A percentile compares a stretch with the other conserved stretches of the same genome.
Evolutionary conservation across 2,888 invertebrate genomes (phyloP).

Genomic region (Hirtodrosophila trivittata): DNA sequence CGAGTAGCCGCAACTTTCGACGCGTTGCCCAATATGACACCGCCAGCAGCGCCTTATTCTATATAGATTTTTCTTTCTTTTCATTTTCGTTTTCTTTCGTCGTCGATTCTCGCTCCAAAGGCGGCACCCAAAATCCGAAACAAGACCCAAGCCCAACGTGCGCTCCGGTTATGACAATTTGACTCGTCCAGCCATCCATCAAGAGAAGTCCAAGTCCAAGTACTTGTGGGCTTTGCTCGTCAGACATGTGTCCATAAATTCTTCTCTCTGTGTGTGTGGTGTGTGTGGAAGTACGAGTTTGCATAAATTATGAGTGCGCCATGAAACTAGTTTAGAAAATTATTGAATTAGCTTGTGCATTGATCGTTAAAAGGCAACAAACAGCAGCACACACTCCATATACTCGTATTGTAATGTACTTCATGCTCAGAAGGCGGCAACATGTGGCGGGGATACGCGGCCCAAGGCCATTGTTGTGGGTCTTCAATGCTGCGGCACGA

Average conservation of each 20-base stretch:
- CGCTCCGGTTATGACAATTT: slow-evolving; percentile 32
- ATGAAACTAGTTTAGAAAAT: slow-evolving; percentile 68
- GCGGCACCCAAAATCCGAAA: slow-evolving; percentile 34
- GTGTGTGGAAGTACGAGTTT: slow-evolving; percentile 7
- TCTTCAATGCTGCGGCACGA: slow-evolving; percentile 1
- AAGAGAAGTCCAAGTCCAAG: slow-evolving; percentile 8
- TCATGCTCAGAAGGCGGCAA: neutral
- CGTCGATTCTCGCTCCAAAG: slow-evolving; percentile 7
- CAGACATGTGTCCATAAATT: slow-evolving; percentile 23
- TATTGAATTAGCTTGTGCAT: slow-evolving; percentile 59
- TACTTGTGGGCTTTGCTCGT: slow-evolving; percentile 13
- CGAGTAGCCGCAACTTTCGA: slow-evolving; percentile 52
- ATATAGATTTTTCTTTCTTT: slow-evolving; percentile 24
- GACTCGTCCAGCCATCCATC: neutral
- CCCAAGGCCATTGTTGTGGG: slow-evolving; percentile 33
- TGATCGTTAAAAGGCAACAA: slow-evolving; percentile 33
- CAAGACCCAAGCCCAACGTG: slow-evolving; percentile 24
- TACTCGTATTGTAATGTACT: neutral
- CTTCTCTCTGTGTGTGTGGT: slow-evolving; percentile 7
- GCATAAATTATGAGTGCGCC: slow-evolving; percentile 43
- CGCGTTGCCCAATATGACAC: slow-evolving; percentile 54
- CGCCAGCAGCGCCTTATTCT: slow-evolving; percentile 50
- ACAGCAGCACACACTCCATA: slow-evolving; percentile 6
- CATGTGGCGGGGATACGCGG: slow-evolving; percentile 15
- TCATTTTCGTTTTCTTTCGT: neutral